Percentiles rank a stretch among this genome's conserved stretches.
Evolutionary conservation across 2,113 vertebrate genomes (phyloP).

Genomic region (Cyprinus carpio): DNA sequence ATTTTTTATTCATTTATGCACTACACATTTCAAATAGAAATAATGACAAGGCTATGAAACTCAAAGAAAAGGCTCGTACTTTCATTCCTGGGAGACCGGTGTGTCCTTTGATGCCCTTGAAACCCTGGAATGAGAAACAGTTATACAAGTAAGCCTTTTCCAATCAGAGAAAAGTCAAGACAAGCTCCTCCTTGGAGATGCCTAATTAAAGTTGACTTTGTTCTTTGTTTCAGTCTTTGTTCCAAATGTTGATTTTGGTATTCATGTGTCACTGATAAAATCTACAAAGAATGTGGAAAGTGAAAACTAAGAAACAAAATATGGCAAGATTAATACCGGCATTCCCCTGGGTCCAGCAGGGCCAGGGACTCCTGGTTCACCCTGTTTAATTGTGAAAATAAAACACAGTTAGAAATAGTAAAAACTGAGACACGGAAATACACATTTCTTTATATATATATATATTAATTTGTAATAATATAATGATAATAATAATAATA

Average conservation of each 20-base stretch:
- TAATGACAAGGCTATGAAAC: background rate
- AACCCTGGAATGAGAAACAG: conserved; percentile 72
- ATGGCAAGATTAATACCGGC: conserved; percentile 76
- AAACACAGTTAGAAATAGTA: conserved; percentile 12
- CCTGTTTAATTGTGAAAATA: conserved; percentile 71
- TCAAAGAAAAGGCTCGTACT: conserved; percentile 61
- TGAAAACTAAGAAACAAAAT: background rate
- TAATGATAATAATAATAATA: too few relatives aligned
- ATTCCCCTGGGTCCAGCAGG: conserved; percentile 85
- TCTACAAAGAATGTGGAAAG: conserved; percentile 26
- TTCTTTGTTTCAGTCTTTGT: conserved; percentile 21
- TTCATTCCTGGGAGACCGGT: conserved; percentile 80
- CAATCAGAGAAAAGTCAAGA: conserved; percentile 4
- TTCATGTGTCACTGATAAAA: conserved; percentile 8
- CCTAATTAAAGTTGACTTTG: conserved; percentile 19
- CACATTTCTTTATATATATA: too few relatives aligned
- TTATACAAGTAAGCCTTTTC: background rate
- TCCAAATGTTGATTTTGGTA: background rate
- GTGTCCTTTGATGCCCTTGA: conserved; percentile 84
- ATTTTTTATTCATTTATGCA: background rate
- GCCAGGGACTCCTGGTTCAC: conserved; percentile 82
- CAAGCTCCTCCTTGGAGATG: conserved; percentile 1
- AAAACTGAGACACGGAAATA: too few relatives aligned
- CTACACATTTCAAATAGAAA: conserved; percentile 12
- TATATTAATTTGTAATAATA: too few relatives aligned